Evolutionary conservation across 1,140 invertebrate species (phyloP), one percentile per base, ranked within the genome.

Genomic region (Diuraphis noxia): DNA sequence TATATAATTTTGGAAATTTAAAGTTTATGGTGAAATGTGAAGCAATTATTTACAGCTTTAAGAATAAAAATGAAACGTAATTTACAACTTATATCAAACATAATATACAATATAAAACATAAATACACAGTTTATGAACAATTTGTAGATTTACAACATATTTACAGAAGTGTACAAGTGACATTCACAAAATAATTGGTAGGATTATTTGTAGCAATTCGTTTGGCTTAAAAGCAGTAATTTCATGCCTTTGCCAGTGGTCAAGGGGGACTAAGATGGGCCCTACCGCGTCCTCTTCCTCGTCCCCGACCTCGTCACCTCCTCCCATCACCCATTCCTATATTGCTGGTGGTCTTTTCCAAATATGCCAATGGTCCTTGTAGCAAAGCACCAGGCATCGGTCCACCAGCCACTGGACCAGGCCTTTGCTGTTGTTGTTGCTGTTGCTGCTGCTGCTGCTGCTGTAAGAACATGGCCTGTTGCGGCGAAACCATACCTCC

Each of bases 301-400:
- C 96, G 95, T 95, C 95, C 96, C 93, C 95, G 95, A 94, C 95
- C 95, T 94, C 95, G 95, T 96, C 96, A 96, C 95, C 96, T 96
- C 87, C 95, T 93, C 92, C 95, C 95, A 94, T 96, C 96, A 43
- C 95, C 95, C 95, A 97, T 95, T 63, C 96, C 96, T 95, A 97
- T 97, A 94, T 96, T 97, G 93, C 96, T 96, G 92, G 96, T 96
- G 91, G 96, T 97, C 94, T 97, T 97, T 94, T 97, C 96, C 89
- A 97, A 94, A 93, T 96, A 97, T 6, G 96, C 96, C 41, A 97
- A 94, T 30, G 96, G 96, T 30, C 96, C 96, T 93, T 96, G 96
- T 72, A 96, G 94, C 17, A 96, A 94, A 56, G 94, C 95, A 23
- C 89, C 89, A 9, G 89, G 92, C 93, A 94, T 94, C 30, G 92